Conservation (phyloP, 1,140 invertebrate genomes). For the Lepidostoma basale region DNA sequence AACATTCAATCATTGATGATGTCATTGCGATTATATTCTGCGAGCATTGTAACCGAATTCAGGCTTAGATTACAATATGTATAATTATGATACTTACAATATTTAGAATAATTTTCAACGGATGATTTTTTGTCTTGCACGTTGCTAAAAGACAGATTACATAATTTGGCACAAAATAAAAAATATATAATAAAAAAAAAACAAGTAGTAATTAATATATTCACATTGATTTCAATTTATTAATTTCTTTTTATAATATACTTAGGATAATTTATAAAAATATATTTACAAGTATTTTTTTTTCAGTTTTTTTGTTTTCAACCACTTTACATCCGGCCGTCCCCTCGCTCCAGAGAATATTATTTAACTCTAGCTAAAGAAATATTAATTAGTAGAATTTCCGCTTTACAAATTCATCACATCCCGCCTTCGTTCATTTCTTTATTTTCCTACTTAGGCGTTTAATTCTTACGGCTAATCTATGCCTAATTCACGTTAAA, state of each 20-base stretch:
- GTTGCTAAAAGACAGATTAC: background rate
- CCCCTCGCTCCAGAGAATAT: background rate
- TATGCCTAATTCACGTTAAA: conserved; percentile 30
- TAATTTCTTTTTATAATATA: conserved; percentile 43
- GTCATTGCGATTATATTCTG: no score
- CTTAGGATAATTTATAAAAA: conserved; percentile 46
- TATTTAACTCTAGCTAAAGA: background rate
- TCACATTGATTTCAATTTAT: conserved; percentile 45
- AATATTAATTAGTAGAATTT: background rate
- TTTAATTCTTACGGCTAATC: conserved; percentile 6
- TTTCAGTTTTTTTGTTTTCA: conserved; percentile 18
- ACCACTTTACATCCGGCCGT: background rate
- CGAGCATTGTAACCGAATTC: no score
- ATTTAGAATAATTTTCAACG: no score
- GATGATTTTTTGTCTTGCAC: no score
- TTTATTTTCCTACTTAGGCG: conserved; percentile 31
- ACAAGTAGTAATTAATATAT: conserved; percentile 33
- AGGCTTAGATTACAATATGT: no score
- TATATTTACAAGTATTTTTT: conserved; percentile 44
- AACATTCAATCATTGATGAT: no score
- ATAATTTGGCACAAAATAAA: background rate
- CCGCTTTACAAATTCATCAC: background rate
- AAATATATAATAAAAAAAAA: background rate
- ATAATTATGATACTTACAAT: no score
- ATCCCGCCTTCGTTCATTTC: background rate